A percentile compares a stretch with the other conserved stretches of the same genome.
These are phyloP conservation scores for Macroglossus sobrinus DNA, from an alignment of 2,113 vertebrate species.

Conservation along the genomic window DNA sequence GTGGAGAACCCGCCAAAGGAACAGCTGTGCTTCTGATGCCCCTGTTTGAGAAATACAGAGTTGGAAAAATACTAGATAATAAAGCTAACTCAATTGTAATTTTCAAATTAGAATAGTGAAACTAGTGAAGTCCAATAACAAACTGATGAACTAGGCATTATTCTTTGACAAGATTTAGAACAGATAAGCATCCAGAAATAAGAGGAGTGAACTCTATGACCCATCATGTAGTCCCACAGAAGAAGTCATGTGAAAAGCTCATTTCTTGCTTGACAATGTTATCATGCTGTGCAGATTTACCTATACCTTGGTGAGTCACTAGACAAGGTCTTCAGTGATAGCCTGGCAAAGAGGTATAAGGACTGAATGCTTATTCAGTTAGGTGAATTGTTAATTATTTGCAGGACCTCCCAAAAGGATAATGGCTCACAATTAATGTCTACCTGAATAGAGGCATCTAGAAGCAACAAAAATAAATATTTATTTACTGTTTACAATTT, in stretches of 20 bases:
- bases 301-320: not conserved
- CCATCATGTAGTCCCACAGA: not conserved
- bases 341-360: not conserved
- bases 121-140: not conserved
- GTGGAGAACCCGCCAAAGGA: not conserved
- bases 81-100: not conserved
- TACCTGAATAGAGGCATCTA: not conserved
- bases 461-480: not conserved
- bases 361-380: not conserved
- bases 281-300: not conserved
- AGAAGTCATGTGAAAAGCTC: not conserved
- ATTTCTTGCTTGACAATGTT: not conserved
- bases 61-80: not conserved
- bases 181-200: not conserved
- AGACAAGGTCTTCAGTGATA: not conserved
- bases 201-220: not conserved
- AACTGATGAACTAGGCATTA: not conserved
- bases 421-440: not conserved
- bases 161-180: not conserved
- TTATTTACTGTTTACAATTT: not conserved
- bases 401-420: not conserved
- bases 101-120: not conserved
- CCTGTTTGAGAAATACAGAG: not conserved
- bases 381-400: not conserved
- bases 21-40: not conserved